These are phyloP conservation scores for Aethina tumida DNA, from an alignment of 1,140 invertebrate genomes.

Conservation along the genomic window DNA sequence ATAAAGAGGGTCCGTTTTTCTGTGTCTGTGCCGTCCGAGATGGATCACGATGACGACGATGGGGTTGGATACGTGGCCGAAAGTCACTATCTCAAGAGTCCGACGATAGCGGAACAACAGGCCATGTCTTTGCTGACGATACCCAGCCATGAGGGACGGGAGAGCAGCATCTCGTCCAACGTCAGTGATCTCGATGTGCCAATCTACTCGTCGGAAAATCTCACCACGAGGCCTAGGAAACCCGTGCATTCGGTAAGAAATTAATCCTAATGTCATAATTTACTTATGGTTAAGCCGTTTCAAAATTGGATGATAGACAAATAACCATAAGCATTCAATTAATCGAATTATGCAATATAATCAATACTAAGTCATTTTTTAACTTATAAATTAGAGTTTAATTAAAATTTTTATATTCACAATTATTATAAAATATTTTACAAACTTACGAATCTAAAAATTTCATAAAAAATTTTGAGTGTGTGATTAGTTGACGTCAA, in stretches of 20 bases:
- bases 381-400: no score
- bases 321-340: no score
- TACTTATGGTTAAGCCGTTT: no score
- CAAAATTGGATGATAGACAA: no score
- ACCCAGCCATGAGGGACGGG: constrained; percentile 34
- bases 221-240: constrained; percentile 22
- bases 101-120: constrained; percentile 33
- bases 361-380: no score
- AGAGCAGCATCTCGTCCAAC: constrained; percentile 45
- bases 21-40: constrained; percentile 22
- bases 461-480: no score
- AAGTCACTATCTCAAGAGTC: constrained; percentile 44
- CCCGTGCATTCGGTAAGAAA: constrained; percentile 24
- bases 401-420: no score
- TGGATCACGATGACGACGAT: constrained; percentile 45
- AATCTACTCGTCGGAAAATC: constrained; percentile 39
- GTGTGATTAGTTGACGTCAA: no score
- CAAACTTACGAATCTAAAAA: no score
- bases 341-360: no score
- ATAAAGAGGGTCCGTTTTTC: constrained; percentile 17
- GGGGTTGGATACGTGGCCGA: constrained; percentile 47
- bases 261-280: no score
- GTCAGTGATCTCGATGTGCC: constrained; percentile 48
- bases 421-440: no score
- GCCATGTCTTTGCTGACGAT: constrained; percentile 39